phyloP scores from a whole-genome alignment of 1,140 invertebrate genomes.

The Drosophila lini region DNA sequence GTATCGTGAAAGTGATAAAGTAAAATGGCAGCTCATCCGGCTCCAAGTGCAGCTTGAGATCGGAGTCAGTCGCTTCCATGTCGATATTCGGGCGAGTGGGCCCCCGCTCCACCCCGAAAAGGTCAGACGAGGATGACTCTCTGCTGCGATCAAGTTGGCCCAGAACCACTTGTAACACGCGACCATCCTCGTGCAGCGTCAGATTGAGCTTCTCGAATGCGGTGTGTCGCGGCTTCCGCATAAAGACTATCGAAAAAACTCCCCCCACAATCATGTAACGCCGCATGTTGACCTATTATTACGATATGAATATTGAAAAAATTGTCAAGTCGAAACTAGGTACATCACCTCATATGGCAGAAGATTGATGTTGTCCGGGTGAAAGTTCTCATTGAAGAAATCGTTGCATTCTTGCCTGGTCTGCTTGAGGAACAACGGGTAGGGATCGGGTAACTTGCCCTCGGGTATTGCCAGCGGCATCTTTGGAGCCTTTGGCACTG shows the following conservation, averaged over 20 bases:
- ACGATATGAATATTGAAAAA: not conserved
- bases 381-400: constrained; percentile 42
- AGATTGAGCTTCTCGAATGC: constrained; percentile 58
- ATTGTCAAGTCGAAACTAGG: too few relatives aligned
- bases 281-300: constrained; percentile 65
- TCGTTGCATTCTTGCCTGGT: constrained; percentile 39
- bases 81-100: too few relatives aligned
- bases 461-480: constrained; percentile 43
- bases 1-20: constrained; percentile 55
- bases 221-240: constrained; percentile 54
- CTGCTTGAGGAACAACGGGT: constrained; percentile 39
- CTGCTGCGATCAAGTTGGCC: not conserved
- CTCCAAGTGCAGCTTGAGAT: constrained; percentile 11
- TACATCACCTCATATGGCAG: constrained; percentile 46
- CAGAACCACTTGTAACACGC: constrained; percentile 26
- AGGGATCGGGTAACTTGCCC: constrained; percentile 63
- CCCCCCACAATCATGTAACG: constrained; percentile 65
- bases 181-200: constrained; percentile 62
- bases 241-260: constrained; percentile 55
- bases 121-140: too few relatives aligned
- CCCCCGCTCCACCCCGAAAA: not conserved
- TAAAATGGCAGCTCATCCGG: constrained; percentile 50
- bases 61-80: not conserved
- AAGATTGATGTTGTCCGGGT: constrained; percentile 49
- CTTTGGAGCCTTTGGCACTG: constrained; percentile 29